These are phyloP conservation scores for Anguilla japonica DNA, from an alignment of 2,113 vertebrate genomes.

Conservation along the genomic window DNA sequence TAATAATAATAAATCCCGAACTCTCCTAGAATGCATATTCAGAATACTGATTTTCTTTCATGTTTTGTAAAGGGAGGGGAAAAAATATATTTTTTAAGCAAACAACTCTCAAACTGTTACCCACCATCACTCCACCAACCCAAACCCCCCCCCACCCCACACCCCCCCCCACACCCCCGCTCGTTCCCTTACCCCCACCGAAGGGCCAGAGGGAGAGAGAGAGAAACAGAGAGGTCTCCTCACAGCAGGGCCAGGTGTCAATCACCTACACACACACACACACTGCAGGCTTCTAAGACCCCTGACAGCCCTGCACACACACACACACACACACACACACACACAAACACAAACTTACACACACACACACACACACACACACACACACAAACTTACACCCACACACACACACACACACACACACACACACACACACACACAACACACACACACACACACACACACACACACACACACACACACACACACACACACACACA, in stretches of 20 bases:
- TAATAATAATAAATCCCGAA: no score
- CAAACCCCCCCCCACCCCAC: constrained; percentile 5
- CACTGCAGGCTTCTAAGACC: constrained; percentile 82
- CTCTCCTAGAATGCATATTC: constrained; percentile 57
- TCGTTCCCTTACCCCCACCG: not conserved
- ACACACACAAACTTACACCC: no score
- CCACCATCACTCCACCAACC: constrained; percentile 60
- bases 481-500: constrained; percentile 62
- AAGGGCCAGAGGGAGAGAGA: constrained; percentile 54
- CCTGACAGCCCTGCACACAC: constrained; percentile 61
- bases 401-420: no score
- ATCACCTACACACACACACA: constrained; percentile 82
- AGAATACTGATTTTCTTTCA: constrained; percentile 72
- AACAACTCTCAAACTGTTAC: not conserved
- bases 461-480: constrained; percentile 51
- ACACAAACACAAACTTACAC: not conserved
- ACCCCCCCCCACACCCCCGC: constrained; percentile 69
- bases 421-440: constrained; percentile 51
- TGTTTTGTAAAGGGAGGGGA: not conserved
- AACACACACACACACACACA: constrained; percentile 73
- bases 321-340: constrained; percentile 71
- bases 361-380: no score
- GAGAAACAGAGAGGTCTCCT: constrained; percentile 74
- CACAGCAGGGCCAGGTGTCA: constrained; percentile 84
- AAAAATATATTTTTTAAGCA: constrained; percentile 57